phyloP scores from a whole-genome alignment of 1,140 invertebrate species.

The Bilobella aurantiaca region DNA sequence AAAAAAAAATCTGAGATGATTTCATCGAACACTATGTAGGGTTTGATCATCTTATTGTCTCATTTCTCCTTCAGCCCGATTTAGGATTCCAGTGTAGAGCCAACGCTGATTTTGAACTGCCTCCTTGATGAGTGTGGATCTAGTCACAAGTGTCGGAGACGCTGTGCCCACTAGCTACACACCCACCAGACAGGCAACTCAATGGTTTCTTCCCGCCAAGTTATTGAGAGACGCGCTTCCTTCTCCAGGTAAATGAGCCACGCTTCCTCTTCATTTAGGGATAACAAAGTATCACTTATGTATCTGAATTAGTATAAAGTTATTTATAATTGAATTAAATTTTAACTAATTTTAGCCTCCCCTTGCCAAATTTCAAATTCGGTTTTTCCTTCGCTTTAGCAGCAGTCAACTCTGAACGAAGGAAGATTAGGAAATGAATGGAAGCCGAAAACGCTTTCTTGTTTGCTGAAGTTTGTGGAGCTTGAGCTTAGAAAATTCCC shows the following conservation, averaged over 20 bases:
- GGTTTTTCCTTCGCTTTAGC: no score
- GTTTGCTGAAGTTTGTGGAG: no score
- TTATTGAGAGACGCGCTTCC: neutral
- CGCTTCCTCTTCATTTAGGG: neutral
- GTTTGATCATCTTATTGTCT: no score
- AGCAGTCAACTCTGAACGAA: no score
- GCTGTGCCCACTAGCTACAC: conserved; percentile 62
- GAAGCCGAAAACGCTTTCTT: neutral
- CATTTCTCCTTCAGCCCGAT: no score
- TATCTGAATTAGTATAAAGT: no score
- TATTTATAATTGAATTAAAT: no score
- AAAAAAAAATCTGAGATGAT: neutral
- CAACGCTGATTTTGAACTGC: conserved; percentile 15
- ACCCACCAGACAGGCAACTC: conserved; percentile 49
- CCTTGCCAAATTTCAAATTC: no score
- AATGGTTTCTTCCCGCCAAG: conserved; percentile 12
- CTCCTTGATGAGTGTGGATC: conserved; percentile 69
- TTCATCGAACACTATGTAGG: neutral
- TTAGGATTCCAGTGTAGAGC: no score
- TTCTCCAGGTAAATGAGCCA: neutral
- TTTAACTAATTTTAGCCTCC: no score
- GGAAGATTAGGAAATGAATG: neutral
- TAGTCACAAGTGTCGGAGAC: conserved; percentile 52
- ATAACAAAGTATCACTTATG: no score
- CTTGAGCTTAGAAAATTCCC: neutral